Percentiles rank a stretch among this genome's conserved stretches.
phyloP scores from a whole-genome alignment of 2,797 vertebrate species.

The Lithobates sylvaticus region DNA sequence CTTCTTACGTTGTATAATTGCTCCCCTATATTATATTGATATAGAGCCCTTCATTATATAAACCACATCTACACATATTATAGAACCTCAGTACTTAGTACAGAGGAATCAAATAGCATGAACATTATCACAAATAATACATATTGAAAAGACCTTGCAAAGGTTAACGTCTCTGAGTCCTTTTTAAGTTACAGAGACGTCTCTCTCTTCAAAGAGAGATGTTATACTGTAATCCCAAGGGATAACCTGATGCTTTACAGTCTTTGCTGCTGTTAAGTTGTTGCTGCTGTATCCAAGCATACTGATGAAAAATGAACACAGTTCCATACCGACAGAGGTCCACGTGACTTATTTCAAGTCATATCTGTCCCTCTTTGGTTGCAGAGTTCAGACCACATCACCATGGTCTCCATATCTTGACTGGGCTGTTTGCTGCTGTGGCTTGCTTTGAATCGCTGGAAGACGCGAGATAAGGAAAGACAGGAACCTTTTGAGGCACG shows the following conservation, averaged over 20 bases:
- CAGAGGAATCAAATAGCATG: not conserved
- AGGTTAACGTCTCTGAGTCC: not conserved
- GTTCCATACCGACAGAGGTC: constrained; percentile 66
- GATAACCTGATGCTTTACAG: constrained; percentile 8
- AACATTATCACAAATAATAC: constrained; percentile 30
- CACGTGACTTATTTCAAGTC: constrained; percentile 28
- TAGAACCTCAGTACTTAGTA: constrained; percentile 18
- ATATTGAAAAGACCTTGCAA: not conserved
- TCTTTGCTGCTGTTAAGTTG: constrained; percentile 46
- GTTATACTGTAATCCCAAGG: constrained; percentile 16
- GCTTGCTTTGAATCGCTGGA: constrained; percentile 67
- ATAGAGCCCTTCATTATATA: not conserved
- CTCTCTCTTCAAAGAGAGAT: constrained; percentile 14
- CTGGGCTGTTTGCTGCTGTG: constrained; percentile 49
- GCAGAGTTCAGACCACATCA: constrained; percentile 65
- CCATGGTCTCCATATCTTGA: constrained; percentile 83
- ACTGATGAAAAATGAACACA: constrained; percentile 35
- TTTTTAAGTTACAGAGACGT: not conserved
- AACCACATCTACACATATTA: constrained; percentile 22
- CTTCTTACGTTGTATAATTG: not conserved
- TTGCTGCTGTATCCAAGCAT: constrained; percentile 41
- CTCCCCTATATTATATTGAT: constrained; percentile 6
- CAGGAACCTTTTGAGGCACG: constrained; percentile 69
- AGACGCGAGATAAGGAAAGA: not conserved
- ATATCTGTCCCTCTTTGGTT: constrained; percentile 53